Evolutionary conservation across 2,888 invertebrate genomes (phyloP).

Genomic region (Brachypalpus laphriformis): DNA sequence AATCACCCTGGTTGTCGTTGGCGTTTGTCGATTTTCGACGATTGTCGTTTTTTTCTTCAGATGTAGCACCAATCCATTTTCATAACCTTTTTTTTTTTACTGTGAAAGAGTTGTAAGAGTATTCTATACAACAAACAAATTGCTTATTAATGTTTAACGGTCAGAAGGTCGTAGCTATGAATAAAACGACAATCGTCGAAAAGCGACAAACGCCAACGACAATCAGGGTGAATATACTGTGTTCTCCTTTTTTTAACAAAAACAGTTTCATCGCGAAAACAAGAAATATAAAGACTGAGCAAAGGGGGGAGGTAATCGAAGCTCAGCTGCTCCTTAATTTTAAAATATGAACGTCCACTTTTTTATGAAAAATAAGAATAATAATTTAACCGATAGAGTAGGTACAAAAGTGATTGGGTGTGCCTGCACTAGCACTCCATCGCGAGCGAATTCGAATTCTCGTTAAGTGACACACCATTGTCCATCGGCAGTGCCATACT

Average conservation of each 20-base stretch:
- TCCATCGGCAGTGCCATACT: conserved; percentile 81
- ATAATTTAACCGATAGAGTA: conserved; percentile 60
- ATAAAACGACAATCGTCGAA: no score
- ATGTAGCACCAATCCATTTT: no score
- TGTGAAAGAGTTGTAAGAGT: no score
- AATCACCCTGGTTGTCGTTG: no score
- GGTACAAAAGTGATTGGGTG: conserved; percentile 71
- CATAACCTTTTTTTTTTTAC: no score
- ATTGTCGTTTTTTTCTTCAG: no score
- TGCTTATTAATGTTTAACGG: no score
- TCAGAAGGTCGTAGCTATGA: no score
- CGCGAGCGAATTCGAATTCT: conserved; percentile 82
- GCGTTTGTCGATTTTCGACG: no score
- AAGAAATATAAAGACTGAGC: neutral
- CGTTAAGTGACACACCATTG: conserved; percentile 81
- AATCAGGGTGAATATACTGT: no score
- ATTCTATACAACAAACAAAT: no score
- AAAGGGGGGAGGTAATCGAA: neutral
- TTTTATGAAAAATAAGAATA: conserved; percentile 3
- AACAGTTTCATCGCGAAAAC: conserved; percentile 18
- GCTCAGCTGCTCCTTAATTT: conserved; percentile 10
- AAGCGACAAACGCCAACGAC: no score
- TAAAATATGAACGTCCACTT: conserved; percentile 3
- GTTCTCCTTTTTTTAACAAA: conserved; percentile 11
- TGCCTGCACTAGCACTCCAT: conserved; percentile 81